Evolutionary conservation across 2,888 invertebrate genomes (phyloP).

Genomic region (Athetis lepigone): DNA sequence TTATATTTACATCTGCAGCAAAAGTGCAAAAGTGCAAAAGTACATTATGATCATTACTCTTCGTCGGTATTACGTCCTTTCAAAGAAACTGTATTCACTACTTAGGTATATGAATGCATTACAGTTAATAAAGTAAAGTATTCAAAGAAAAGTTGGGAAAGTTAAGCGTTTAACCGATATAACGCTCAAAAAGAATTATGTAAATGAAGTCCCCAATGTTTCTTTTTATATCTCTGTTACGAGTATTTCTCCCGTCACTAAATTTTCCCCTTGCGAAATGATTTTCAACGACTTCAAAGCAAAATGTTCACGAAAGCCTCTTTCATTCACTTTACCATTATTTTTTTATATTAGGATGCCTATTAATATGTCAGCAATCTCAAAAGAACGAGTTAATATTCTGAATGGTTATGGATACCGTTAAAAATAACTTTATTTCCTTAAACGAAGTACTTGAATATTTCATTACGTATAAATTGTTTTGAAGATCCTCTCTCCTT

Average conservation of each 20-base stretch:
- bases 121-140: constrained; percentile 24
- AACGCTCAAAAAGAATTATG: constrained; percentile 23
- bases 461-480: background rate
- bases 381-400: constrained; percentile 8
- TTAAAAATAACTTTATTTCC: background rate
- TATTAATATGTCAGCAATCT: constrained; percentile 5
- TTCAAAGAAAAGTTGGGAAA: constrained; percentile 22
- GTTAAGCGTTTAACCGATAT: constrained; percentile 15
- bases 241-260: constrained; percentile 35
- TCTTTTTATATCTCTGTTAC: constrained; percentile 27
- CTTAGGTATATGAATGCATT: constrained; percentile 8
- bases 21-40: too few species aligned
- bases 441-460: background rate
- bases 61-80: background rate
- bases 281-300: constrained; percentile 31
- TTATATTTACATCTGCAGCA: too few species aligned
- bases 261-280: constrained; percentile 29
- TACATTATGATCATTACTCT: background rate
- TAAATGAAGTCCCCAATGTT: constrained; percentile 39
- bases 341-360: constrained; percentile 1
- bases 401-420: background rate
- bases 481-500: background rate
- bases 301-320: constrained; percentile 13
- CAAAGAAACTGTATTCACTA: constrained; percentile 7
- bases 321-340: constrained; percentile 13